These are phyloP conservation scores for Dasyornis broadbenti DNA, from an alignment of 2,113 vertebrate genomes.

Conservation along the genomic window DNA sequence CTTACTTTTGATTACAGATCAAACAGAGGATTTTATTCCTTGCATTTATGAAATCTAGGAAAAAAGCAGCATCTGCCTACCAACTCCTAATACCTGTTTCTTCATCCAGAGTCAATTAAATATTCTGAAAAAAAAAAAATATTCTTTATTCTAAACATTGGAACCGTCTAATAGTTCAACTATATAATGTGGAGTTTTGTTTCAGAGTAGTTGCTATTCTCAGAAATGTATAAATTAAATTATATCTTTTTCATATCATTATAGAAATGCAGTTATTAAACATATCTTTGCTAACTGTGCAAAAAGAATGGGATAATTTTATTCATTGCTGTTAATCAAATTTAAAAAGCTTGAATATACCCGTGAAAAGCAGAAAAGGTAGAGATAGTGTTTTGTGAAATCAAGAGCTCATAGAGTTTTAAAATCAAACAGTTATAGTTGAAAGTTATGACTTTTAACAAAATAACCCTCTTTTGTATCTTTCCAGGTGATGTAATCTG, in stretches of 20 bases:
- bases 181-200: no score
- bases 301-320: background rate
- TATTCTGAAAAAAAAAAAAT: background rate
- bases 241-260: background rate
- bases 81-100: background rate
- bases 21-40: background rate
- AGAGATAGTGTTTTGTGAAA: background rate
- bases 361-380: background rate
- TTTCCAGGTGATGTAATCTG: background rate
- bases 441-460: background rate
- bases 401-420: background rate
- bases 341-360: background rate
- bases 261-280: background rate
- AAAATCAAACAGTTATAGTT: background rate
- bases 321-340: background rate
- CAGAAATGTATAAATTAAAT: background rate
- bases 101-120: background rate
- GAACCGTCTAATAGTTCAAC: background rate
- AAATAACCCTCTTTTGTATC: background rate
- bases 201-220: background rate
- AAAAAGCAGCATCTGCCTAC: background rate
- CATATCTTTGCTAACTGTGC: background rate
- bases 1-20: background rate
- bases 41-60: background rate
- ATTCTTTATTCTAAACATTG: background rate